Evolutionary conservation across 1,140 invertebrate genomes (phyloP), one percentile per base, ranked within the genome.

Genomic region (Drosophila teissieri): DNA sequence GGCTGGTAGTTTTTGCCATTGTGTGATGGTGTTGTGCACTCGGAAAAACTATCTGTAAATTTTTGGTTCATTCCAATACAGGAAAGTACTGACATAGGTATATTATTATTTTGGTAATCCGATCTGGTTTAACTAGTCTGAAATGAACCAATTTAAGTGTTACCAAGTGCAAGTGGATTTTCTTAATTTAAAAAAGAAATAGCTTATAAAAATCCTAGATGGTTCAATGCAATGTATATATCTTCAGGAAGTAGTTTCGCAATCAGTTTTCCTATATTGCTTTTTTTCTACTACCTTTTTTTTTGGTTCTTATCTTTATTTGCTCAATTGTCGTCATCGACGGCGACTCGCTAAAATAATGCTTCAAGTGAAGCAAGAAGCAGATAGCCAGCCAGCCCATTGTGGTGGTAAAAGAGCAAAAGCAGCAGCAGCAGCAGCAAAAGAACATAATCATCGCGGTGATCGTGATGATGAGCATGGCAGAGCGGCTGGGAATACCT

Each of bases 401-500:
- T 36, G 48, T 49, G 46, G 63, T 67, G 60, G 64, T 52, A 65
- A 36, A 65, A 55, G 54, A 67, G 73, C 48, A 76, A 68, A 15
- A 76, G 49, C 34, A 31, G 15, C 49, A 54, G 52, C 53, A 36
- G 11, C 61, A 22, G 22, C 44, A 40, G 37, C 70, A 58, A 34
- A 31, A 49, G 40, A 53, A 58, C 73, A 64, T 72, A 22, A 67
- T 67, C 57, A 80, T 64, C 57, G 56, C 46, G 57, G 61, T 64
- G 72, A 19, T 34, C 46, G 70, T 84, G 52, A 67, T 67, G 72
- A 74, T 82, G 73, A 80, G 88, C 75, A 73, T 77, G 70, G 79
- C 69, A 83, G 79, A 88, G 83, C 76, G 79, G 72, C 73, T 55
- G 69, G 63, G 82, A 91, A 84, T 91, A 92, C 91, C 91, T 90